Conservation (phyloP, 2,113 vertebrate genomes). For the Hypanus sabinus region DNA sequence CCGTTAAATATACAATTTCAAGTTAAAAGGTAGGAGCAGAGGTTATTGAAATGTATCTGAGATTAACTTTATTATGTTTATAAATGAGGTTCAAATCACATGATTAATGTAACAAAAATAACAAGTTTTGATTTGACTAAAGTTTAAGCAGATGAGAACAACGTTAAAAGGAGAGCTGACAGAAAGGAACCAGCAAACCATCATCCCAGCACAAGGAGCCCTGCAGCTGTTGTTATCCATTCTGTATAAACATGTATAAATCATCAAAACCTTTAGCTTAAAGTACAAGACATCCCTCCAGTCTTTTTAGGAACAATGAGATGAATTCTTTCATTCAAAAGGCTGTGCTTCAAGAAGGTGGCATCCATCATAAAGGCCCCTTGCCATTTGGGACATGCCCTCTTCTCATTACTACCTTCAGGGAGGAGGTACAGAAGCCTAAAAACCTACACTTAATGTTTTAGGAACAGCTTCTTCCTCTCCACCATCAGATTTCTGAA, state of each 20-base stretch:
- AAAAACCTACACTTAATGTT: no score
- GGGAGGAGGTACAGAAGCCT: no score
- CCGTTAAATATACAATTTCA: conserved; percentile 19
- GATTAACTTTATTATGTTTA: conserved; percentile 25
- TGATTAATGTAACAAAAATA: conserved; percentile 22
- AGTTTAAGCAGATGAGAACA: not conserved
- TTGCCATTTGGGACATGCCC: no score
- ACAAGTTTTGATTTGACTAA: not conserved
- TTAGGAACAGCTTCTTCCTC: no score
- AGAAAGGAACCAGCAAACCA: not conserved
- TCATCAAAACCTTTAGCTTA: not conserved
- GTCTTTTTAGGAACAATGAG: not conserved
- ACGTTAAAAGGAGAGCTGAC: conserved; percentile 6
- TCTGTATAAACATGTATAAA: not conserved
- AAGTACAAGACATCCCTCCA: not conserved
- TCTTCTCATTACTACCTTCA: no score
- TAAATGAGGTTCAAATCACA: not conserved
- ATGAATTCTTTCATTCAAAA: not conserved
- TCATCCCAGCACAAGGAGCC: not conserved
- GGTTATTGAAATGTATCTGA: conserved; percentile 16
- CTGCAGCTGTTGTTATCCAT: not conserved
- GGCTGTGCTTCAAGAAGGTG: no score
- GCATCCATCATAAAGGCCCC: no score
- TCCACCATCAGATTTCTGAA: no score
- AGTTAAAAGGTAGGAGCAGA: not conserved